Conservation (phyloP, 2,797 vertebrate genomes). For the Lacerta viridis region DNA sequence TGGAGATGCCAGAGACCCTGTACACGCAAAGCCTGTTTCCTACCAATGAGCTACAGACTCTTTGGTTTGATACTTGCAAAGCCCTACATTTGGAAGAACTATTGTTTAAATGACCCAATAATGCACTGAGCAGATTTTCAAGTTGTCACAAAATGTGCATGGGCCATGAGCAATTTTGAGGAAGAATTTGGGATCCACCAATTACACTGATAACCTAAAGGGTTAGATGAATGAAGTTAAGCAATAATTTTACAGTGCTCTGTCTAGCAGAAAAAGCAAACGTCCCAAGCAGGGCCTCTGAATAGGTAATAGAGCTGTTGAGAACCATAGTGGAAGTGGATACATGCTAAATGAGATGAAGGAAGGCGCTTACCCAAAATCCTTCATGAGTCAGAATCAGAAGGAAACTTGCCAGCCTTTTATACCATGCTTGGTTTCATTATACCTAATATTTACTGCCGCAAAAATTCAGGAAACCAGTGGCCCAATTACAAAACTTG, state of each 20-base stretch:
- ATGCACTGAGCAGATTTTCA: neutral
- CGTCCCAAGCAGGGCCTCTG: neutral
- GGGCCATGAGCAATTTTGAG: neutral
- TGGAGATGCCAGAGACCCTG: neutral
- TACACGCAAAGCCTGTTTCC: neutral
- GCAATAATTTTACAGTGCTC: neutral
- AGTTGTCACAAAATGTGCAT: neutral
- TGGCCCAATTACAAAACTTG: neutral
- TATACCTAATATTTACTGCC: neutral
- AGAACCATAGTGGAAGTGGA: neutral
- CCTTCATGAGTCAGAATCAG: neutral
- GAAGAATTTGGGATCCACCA: neutral
- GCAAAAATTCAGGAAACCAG: neutral
- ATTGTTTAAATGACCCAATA: neutral
- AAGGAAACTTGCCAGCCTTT: neutral
- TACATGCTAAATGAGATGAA: neutral
- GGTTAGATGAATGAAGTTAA: neutral
- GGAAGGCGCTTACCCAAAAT: neutral
- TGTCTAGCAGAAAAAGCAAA: neutral
- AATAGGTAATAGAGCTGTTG: neutral
- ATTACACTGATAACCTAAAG: neutral
- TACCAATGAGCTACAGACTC: neutral
- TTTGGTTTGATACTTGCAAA: neutral
- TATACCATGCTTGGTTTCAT: neutral
- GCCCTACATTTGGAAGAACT: neutral